A percentile compares a stretch with the other conserved stretches of the same genome.
These are phyloP conservation scores for Drosophila flavopinicola DNA, from an alignment of 2,888 invertebrate genomes.

Conservation along the genomic window DNA sequence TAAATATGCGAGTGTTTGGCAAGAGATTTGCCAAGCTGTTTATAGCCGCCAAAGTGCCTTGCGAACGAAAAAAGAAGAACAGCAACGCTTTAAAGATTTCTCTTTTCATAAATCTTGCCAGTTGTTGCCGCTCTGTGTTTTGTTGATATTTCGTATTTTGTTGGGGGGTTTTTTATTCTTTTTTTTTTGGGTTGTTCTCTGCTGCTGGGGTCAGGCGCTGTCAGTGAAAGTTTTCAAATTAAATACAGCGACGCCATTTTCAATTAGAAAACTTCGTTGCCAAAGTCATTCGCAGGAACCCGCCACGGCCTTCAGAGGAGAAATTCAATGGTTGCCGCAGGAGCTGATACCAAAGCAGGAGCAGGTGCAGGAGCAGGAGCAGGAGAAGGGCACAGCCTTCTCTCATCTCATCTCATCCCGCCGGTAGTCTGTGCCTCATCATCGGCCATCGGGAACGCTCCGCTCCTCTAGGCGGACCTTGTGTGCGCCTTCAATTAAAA, in stretches of 20 bases:
- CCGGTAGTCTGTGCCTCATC: constrained; percentile 60
- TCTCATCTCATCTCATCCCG: too few species aligned
- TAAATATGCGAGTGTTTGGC: constrained; percentile 22
- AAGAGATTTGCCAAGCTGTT: constrained; percentile 38
- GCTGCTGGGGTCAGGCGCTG: constrained; percentile 57
- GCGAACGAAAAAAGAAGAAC: not conserved
- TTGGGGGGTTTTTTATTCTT: not conserved
- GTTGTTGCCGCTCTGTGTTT: constrained; percentile 48
- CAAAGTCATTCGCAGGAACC: constrained; percentile 57
- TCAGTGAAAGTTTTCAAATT: constrained; percentile 79
- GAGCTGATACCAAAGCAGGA: constrained; percentile 6
- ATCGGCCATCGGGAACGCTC: constrained; percentile 51
- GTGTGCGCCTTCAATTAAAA: constrained; percentile 69
- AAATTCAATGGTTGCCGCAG: constrained; percentile 39
- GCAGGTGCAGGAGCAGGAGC: not conserved
- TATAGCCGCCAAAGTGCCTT: constrained; percentile 35
- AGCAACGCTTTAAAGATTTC: constrained; percentile 7
- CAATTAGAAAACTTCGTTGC: constrained; percentile 75
- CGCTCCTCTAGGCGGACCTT: constrained; percentile 15
- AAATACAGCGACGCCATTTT: constrained; percentile 79
- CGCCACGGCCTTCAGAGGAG: too few species aligned
- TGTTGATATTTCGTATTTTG: constrained; percentile 1
- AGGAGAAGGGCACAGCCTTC: not conserved
- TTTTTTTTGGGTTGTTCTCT: too few species aligned
- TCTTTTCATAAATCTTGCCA: constrained; percentile 51